Conservation (phyloP, 2,113 vertebrate species). For the Nibea albiflora region DNA sequence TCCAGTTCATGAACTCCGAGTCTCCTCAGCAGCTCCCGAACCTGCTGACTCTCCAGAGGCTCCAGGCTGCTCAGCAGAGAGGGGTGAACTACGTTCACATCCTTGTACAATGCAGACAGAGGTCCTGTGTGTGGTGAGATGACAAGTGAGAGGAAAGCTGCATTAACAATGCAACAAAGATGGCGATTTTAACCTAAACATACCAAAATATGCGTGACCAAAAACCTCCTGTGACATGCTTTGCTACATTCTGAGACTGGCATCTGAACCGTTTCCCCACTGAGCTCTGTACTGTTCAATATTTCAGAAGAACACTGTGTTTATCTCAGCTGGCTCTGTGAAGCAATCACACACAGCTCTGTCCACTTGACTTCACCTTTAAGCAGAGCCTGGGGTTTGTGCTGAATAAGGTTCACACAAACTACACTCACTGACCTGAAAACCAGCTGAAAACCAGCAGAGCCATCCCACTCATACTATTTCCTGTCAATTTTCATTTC, state of each 20-base stretch:
- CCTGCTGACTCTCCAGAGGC: constrained; percentile 83
- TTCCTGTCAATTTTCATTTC: not conserved
- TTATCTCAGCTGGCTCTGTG: constrained; percentile 43
- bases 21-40: constrained; percentile 81
- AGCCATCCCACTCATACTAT: not conserved
- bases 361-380: constrained; percentile 39
- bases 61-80: constrained; percentile 80
- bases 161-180: not conserved
- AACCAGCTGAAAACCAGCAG: not conserved
- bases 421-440: constrained; percentile 33
- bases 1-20: constrained; percentile 84
- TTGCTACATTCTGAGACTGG: constrained; percentile 23
- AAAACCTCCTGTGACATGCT: constrained; percentile 53
- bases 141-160: not conserved
- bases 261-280: constrained; percentile 16
- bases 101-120: constrained; percentile 78
- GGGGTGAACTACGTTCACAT: constrained; percentile 80
- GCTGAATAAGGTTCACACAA: not conserved
- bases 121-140: constrained; percentile 62
- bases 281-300: constrained; percentile 55
- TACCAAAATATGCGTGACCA: not conserved
- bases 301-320: constrained; percentile 65
- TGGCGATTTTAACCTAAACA: not conserved
- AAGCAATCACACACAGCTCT: constrained; percentile 28
- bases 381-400: constrained; percentile 13